These are phyloP conservation scores for Anarhynchus alexandrinus DNA, from an alignment of 2,113 vertebrate genomes.

Conservation along the genomic window DNA sequence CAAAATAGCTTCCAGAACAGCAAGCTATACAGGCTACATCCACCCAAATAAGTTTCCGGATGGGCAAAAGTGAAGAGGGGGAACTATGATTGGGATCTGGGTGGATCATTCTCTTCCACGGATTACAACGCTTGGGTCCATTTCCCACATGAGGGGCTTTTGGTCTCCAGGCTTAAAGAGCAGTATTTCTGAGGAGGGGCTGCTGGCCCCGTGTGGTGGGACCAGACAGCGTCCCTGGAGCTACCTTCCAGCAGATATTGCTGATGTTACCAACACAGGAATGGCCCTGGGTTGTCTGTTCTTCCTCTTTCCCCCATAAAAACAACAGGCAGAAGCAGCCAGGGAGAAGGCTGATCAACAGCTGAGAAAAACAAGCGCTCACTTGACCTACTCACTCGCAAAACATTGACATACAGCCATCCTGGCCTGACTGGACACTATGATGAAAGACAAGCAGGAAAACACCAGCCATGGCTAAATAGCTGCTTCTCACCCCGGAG, in stretches of 20 bases:
- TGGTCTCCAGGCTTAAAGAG: neutral
- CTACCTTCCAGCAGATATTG: neutral
- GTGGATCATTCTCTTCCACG: neutral
- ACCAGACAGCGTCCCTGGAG: neutral
- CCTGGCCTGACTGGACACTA: neutral
- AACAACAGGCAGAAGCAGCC: neutral
- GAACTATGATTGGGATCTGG: neutral
- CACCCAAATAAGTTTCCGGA: neutral
- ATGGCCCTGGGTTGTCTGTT: rapidly evolving
- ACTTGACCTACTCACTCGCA: too few species aligned
- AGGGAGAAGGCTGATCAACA: neutral
- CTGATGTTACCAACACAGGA: neutral
- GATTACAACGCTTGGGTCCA: neutral
- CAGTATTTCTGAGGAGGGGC: neutral
- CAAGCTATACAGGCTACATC: neutral
- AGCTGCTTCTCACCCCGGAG: neutral
- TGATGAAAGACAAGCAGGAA: neutral
- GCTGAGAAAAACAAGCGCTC: neutral
- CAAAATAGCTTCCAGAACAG: neutral
- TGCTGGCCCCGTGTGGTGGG: neutral
- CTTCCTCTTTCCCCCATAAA: neutral
- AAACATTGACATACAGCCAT: rapidly evolving
- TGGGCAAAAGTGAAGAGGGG: neutral
- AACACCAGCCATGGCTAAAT: neutral
- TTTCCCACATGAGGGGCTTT: neutral